Conservation (phyloP, 2,888 invertebrate species). For the Lamellibrachia columna region DNA sequence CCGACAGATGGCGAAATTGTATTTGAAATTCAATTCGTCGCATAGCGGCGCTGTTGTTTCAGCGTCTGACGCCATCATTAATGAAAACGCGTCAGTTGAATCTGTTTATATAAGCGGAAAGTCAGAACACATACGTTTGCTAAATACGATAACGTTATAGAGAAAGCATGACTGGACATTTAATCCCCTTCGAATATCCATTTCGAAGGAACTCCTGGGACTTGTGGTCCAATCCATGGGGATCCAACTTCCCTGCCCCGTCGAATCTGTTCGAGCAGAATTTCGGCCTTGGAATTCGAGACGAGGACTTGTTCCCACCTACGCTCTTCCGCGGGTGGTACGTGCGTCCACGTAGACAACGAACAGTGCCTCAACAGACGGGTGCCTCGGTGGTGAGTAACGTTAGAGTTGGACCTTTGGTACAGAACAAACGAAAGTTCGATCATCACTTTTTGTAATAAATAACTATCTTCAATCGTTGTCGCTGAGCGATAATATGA, state of each 20-base stretch:
- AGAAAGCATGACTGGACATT: neutral
- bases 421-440: neutral
- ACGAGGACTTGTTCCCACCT: slow-evolving; percentile 19
- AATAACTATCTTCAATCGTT: too few species aligned
- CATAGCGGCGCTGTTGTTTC: neutral
- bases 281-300: slow-evolving; percentile 19
- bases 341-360: slow-evolving; percentile 19
- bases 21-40: neutral
- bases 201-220: slow-evolving; percentile 12
- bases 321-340: slow-evolving; percentile 16
- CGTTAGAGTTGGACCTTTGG: neutral
- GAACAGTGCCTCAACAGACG: neutral
- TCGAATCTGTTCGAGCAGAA: slow-evolving; percentile 18
- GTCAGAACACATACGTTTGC: neutral
- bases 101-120: neutral
- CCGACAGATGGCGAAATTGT: neutral
- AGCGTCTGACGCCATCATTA: neutral
- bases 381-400: neutral
- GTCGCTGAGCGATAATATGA: too few species aligned
- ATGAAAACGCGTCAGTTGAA: neutral
- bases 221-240: neutral
- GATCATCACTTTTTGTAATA: neutral
- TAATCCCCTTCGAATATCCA: neutral
- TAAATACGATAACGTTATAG: neutral
- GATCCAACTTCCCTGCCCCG: neutral